Conservation (phyloP, 2,888 invertebrate genomes). For the Biston stratarius region DNA sequence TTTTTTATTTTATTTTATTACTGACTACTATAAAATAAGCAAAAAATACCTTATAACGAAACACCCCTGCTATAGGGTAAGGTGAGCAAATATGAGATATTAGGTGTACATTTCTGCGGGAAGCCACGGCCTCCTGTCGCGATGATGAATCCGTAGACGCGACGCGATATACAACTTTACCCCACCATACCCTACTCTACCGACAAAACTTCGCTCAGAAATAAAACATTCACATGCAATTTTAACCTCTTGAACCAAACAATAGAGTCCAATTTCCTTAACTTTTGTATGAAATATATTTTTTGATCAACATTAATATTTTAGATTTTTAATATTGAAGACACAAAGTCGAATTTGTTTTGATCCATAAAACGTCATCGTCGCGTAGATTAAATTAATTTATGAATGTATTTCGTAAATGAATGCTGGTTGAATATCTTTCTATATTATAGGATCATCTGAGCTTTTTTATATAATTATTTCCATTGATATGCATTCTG, state of each 20-base stretch:
- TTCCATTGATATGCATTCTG: too few species aligned
- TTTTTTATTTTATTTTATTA: too few species aligned
- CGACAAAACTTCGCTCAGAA: conserved; percentile 20
- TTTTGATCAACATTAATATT: conserved; percentile 38
- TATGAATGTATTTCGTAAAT: conserved; percentile 51
- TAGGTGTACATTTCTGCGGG: conserved; percentile 53
- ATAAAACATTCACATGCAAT: conserved; percentile 4
- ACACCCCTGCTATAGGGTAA: conserved; percentile 39
- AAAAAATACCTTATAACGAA: not conserved
- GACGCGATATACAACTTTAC: conserved; percentile 64
- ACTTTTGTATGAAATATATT: not conserved
- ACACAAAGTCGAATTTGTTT: conserved; percentile 68
- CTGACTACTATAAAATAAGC: too few species aligned
- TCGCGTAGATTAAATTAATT: conserved; percentile 69
- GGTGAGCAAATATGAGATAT: conserved; percentile 68
- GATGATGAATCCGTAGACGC: conserved; percentile 72
- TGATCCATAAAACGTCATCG: conserved; percentile 56
- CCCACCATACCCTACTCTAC: conserved; percentile 47
- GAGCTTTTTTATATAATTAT: too few species aligned
- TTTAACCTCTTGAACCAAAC: conserved; percentile 34
- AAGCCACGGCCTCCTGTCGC: conserved; percentile 75
- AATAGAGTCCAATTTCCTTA: conserved; percentile 31
- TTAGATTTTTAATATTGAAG: conserved; percentile 74
- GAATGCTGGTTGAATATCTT: too few species aligned
- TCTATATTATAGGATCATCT: too few species aligned